These are phyloP conservation scores for Sinosuthora webbiana DNA, from an alignment of 2,113 vertebrate species.

Conservation along the genomic window DNA sequence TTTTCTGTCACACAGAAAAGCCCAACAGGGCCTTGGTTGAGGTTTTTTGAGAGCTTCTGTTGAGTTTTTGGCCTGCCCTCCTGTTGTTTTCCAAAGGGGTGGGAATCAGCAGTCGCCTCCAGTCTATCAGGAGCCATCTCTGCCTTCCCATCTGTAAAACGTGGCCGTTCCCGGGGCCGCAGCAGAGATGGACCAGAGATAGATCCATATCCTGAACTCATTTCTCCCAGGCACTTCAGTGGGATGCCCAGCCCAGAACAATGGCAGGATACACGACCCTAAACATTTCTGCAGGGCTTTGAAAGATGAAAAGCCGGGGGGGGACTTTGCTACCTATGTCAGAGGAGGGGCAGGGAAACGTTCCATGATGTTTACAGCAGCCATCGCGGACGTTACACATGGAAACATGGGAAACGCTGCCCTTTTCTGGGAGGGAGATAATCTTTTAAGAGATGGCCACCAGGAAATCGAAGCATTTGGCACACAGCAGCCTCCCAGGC, in stretches of 20 bases:
- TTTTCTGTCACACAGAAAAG: neutral
- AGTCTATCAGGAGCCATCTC: slow-evolving; percentile 19
- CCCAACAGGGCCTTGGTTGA: accelerated
- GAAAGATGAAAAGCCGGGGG: slow-evolving; percentile 26
- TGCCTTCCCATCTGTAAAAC: neutral
- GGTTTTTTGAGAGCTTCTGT: neutral
- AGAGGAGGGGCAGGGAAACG: neutral
- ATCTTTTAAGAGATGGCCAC: slow-evolving; percentile 47
- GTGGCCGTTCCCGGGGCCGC: neutral
- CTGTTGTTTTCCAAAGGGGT: neutral
- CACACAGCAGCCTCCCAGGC: neutral
- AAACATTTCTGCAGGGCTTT: slow-evolving; percentile 19
- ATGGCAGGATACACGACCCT: slow-evolving; percentile 63
- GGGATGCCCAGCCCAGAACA: slow-evolving; percentile 64
- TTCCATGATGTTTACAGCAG: slow-evolving; percentile 46
- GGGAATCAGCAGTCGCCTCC: neutral
- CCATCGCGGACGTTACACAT: neutral
- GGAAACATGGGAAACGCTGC: slow-evolving; percentile 58
- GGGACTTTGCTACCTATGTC: slow-evolving; percentile 7
- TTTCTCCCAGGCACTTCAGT: slow-evolving; percentile 57
- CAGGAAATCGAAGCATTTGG: slow-evolving; percentile 44
- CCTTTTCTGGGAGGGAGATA: slow-evolving; percentile 27
- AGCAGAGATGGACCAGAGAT: slow-evolving; percentile 53
- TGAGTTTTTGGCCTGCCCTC: neutral
- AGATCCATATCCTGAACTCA: slow-evolving; percentile 57